Evolutionary conservation across 2,113 vertebrate genomes (phyloP).

Genomic region (Plectropomus leopardus): DNA sequence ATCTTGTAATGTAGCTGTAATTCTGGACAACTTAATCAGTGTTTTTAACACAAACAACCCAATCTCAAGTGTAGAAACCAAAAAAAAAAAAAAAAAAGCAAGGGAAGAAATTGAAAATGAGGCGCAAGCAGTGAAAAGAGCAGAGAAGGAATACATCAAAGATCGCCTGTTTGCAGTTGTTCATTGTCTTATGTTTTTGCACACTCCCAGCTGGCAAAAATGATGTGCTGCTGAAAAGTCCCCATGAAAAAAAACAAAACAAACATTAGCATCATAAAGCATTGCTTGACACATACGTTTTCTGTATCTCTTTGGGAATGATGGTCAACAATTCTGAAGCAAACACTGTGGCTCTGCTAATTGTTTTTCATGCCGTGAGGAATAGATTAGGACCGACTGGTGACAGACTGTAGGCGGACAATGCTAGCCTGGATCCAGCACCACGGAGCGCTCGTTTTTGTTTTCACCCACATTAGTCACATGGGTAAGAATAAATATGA

Average conservation of each 20-base stretch:
- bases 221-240: slow-evolving; percentile 39
- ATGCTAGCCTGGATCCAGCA: slow-evolving; percentile 56
- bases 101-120: slow-evolving; percentile 32
- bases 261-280: slow-evolving; percentile 57
- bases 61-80: slow-evolving; percentile 11
- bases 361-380: slow-evolving; percentile 61
- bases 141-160: slow-evolving; percentile 57
- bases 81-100: slow-evolving; percentile 3
- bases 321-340: slow-evolving; percentile 53
- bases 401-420: slow-evolving; percentile 78
- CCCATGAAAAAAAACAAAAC: slow-evolving; percentile 25
- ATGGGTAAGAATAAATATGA: slow-evolving; percentile 51
- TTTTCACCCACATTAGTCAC: slow-evolving; percentile 68
- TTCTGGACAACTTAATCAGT: slow-evolving; percentile 52
- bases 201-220: slow-evolving; percentile 44
- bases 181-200: slow-evolving; percentile 44
- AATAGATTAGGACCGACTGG: slow-evolving; percentile 61
- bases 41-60: slow-evolving; percentile 43
- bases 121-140: slow-evolving; percentile 29
- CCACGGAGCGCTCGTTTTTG: slow-evolving; percentile 54
- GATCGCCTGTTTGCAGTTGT: slow-evolving; percentile 46
- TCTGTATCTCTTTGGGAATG: slow-evolving; percentile 46
- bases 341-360: slow-evolving; percentile 50
- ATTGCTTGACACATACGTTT: slow-evolving; percentile 41
- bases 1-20: slow-evolving; percentile 50